These are phyloP conservation scores for Autographa pulchrina DNA, from an alignment of 2,888 invertebrate genomes.

Conservation along the genomic window DNA sequence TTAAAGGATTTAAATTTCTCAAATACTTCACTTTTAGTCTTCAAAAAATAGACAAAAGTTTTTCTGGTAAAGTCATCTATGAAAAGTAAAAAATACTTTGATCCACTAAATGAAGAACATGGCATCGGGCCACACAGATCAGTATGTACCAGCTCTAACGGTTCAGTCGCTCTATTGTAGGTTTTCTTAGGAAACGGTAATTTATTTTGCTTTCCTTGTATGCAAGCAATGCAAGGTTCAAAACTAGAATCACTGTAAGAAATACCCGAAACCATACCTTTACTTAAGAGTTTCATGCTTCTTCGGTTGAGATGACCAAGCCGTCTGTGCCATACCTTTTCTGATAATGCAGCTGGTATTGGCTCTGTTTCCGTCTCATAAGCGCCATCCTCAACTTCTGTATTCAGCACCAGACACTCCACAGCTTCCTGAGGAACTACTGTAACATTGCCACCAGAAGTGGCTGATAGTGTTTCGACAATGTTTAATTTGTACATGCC, in stretches of 20 bases:
- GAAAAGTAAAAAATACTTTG: neutral
- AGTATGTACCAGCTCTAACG: neutral
- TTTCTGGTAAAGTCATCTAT: neutral
- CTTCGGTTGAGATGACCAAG: no score
- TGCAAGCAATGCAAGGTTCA: neutral
- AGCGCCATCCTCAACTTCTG: no score
- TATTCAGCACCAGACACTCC: no score
- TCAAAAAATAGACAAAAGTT: neutral
- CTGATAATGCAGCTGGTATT: no score
- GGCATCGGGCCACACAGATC: neutral
- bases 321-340: no score
- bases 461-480: no score
- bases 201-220: neutral
- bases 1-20: neutral
- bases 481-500: no score
- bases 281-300: neutral
- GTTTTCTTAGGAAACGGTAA: neutral
- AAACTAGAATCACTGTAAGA: neutral
- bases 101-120: no score
- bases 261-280: neutral
- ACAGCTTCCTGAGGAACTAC: no score
- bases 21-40: neutral
- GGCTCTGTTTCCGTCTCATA: no score
- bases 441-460: no score
- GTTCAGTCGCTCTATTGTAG: neutral